A percentile compares a stretch with the other conserved stretches of the same genome.
These are phyloP conservation scores for Probosciger aterrimus DNA, from an alignment of 2,113 vertebrate species.

Conservation along the genomic window DNA sequence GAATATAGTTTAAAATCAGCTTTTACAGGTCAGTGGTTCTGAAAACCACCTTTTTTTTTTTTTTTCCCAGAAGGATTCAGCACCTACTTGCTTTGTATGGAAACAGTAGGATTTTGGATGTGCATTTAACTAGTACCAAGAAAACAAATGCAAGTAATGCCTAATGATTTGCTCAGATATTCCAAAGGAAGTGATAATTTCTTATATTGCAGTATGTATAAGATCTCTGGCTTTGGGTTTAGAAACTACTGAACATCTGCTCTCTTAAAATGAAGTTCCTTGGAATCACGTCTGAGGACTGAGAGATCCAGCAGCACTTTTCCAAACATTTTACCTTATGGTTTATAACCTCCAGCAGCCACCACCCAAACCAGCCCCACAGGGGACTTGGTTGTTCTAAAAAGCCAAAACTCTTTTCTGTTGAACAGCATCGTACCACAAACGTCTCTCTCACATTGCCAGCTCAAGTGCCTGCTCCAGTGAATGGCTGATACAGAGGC, in stretches of 20 bases:
- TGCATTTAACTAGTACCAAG: not conserved
- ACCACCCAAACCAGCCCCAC: not conserved
- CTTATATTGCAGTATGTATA: not conserved
- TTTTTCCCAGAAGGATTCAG: not conserved
- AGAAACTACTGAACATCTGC: not conserved
- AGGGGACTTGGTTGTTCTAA: not conserved
- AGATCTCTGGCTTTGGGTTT: not conserved
- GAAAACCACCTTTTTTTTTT: not conserved
- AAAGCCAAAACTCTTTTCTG: not conserved
- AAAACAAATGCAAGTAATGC: not conserved
- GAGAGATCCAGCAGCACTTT: not conserved
- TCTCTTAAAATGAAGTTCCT: not conserved
- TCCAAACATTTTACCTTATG: not conserved
- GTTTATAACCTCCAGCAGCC: not conserved
- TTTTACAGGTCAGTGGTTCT: not conserved
- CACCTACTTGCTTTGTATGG: not conserved
- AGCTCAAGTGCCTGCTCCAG: not conserved
- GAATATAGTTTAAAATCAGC: conserved; percentile 36
- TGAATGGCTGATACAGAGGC: not conserved
- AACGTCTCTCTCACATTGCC: not conserved
- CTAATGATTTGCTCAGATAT: not conserved
- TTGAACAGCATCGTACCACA: not conserved
- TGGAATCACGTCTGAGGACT: not conserved
- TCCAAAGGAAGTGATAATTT: not conserved
- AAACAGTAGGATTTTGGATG: not conserved